Evolutionary conservation across 2,888 invertebrate genomes (phyloP), one percentile per base, ranked within the genome.

Genomic region (Ochropacha duplaris): DNA sequence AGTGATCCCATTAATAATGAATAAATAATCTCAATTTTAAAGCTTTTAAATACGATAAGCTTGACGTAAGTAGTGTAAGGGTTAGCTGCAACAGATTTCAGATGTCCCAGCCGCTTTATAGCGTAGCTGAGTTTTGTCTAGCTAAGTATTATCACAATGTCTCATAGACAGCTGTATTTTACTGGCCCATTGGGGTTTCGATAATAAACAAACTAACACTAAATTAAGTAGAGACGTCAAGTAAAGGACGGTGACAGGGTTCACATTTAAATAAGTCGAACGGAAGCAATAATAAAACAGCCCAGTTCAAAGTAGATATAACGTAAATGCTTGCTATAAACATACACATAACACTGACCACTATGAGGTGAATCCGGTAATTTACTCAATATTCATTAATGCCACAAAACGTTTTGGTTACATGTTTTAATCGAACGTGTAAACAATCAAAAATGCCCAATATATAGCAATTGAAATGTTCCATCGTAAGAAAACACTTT

Each of bases 21-120:
- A 89, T 88, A 90, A 88, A 87, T 92, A 92, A 92, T 92, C 92
- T 92, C 92, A 90, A 89, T 83, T 84, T 92, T 88, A 92, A 92
- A 89, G 88, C 88, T 88, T 52, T 81, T 73, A 83, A 88, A 88
- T 87, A 88, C 83, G 77, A 83, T 81, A 86, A 83, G 81, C 81
- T 83, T 84, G 78, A 78, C 76, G 79, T 76, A 71, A 65, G 69
- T 65, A 64, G 67, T 68, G 64, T 66, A 70, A 74, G 60, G 60
- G 65, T 68, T 74, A 84, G 84, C 83, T 85, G 86, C 83, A 81
- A 79, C 71, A 75, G 73, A 64, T 66, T 63, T 60, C 57, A 66
- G 61, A 65, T 58, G 62, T 68, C 66, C 66, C 66, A 65, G 66
- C 67, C 63, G 59, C 69, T 66, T 66, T 19, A 9, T 44, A 44